Evolutionary conservation across 2,797 vertebrate genomes (phyloP), one percentile per base, ranked within the genome.

Genomic region (Morus bassanus): DNA sequence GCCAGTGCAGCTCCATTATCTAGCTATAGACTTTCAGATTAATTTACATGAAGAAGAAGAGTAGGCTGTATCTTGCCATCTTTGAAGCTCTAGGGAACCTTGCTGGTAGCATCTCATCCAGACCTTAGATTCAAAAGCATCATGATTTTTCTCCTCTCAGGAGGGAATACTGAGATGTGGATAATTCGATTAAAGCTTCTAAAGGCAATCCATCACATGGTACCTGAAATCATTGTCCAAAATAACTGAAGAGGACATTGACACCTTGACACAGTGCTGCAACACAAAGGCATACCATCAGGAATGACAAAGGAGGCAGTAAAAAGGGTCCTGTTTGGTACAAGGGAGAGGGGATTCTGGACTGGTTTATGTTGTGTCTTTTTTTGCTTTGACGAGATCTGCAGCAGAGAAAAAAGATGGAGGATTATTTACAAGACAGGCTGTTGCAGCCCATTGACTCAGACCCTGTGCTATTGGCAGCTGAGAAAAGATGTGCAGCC

Each of bases 391-490:
- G 39, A 77, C 41, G 37, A 70, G 11, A 11, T 91, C 87, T 89
- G 43, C 64, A 77, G 28, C n/a, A 79, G 22, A 73, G 39, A 87
- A 70, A 88, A 86, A 88, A 39, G 43, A 63, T 74, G 45, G 39
- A 87, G 18, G 43, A 80, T 74, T 95, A 72, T 96, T 96, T 93
- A 93, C 70, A 94, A 87, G 88, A 73, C 48, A 87, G 64, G 78
- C 86, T 94, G 80, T 25, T 87, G 67, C 53, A 92, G 64, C 31
- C 43, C 18, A 13, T 57, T 96, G 93, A 92, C 56, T 96, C 95
- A 96, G 78, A 89, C 41, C 11, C 64, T 72, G 30, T 72, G 72
- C 72, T 91, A n/a, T 16, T 96, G 91, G 94, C 93, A 92, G 85
- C 68, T 80, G 64, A 91, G 81, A 30, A 68, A 93, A 92, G 84